phyloP scores from a whole-genome alignment of 2,888 invertebrate species.

The Ferrisia virgata region DNA sequence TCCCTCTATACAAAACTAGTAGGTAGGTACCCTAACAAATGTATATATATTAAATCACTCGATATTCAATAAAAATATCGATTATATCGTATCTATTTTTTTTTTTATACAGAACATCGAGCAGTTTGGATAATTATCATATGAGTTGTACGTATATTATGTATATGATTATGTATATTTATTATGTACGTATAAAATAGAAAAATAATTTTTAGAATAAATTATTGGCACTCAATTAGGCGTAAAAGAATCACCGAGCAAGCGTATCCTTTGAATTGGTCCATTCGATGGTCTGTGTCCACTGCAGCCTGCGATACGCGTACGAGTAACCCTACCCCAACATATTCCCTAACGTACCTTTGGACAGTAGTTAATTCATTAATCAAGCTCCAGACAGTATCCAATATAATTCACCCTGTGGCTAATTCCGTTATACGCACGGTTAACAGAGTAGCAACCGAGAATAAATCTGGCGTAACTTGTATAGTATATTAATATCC shows the following conservation, averaged over 20 bases:
- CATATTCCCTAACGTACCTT: not conserved
- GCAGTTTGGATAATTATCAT: not conserved
- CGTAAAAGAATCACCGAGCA: not conserved
- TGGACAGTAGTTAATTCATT: constrained; percentile 41
- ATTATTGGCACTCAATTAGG: constrained; percentile 36
- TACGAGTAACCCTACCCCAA: not conserved
- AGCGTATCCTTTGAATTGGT: constrained; percentile 4
- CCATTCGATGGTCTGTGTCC: not conserved
- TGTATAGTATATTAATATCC: constrained; percentile 36
- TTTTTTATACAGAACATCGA: not conserved
- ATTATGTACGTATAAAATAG: not conserved
- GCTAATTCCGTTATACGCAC: constrained; percentile 21
- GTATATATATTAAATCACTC: not conserved
- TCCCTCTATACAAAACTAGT: no score
- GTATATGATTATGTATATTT: not conserved
- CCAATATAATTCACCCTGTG: constrained; percentile 44
- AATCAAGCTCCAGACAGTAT: constrained; percentile 40
- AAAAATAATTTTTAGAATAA: constrained; percentile 20
- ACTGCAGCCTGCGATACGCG: not conserved
- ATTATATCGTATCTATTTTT: not conserved
- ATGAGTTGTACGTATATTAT: not conserved
- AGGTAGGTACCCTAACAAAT: not conserved
- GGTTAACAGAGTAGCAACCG: not conserved
- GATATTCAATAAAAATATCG: not conserved
- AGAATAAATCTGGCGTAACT: not conserved